These are phyloP conservation scores for Stratiomys singularior DNA, from an alignment of 2,888 invertebrate genomes.

Conservation along the genomic window DNA sequence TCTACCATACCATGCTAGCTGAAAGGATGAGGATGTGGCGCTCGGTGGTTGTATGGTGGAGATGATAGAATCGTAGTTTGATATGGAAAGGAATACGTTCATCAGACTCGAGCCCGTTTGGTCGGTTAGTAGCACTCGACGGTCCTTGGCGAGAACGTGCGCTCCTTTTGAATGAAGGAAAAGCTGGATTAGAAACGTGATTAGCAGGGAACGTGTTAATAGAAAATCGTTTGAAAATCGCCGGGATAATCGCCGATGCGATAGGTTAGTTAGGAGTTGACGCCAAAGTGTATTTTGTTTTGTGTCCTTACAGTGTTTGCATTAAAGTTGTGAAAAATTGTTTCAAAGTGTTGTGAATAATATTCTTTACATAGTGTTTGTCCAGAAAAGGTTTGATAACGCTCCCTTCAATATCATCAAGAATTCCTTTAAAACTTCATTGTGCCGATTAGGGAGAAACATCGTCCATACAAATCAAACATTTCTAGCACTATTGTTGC, in stretches of 20 bases:
- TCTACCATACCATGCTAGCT: neutral
- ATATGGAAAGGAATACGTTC: slow-evolving; percentile 17
- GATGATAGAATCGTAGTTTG: slow-evolving; percentile 2
- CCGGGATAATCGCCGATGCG: neutral
- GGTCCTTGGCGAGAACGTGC: neutral
- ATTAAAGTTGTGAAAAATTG: neutral
- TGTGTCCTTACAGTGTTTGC: neutral
- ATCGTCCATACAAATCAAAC: slow-evolving; percentile 12
- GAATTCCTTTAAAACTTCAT: neutral
- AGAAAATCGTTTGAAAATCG: neutral
- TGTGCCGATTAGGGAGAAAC: neutral
- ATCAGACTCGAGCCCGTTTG: slow-evolving; percentile 17
- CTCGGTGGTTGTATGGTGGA: neutral
- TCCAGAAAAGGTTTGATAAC: slow-evolving; percentile 17
- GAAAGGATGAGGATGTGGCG: slow-evolving; percentile 21
- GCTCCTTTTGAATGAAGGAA: neutral
- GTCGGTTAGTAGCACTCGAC: slow-evolving; percentile 38
- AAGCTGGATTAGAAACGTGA: neutral
- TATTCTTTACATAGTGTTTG: neutral
- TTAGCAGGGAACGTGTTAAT: neutral
- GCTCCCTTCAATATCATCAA: neutral
- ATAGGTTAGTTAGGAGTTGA: neutral
- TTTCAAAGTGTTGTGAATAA: neutral
- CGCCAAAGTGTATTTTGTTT: neutral
- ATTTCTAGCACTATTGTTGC: slow-evolving; percentile 14